These are phyloP conservation scores for Actias luna DNA, from an alignment of 2,888 invertebrate species.

Conservation along the genomic window DNA sequence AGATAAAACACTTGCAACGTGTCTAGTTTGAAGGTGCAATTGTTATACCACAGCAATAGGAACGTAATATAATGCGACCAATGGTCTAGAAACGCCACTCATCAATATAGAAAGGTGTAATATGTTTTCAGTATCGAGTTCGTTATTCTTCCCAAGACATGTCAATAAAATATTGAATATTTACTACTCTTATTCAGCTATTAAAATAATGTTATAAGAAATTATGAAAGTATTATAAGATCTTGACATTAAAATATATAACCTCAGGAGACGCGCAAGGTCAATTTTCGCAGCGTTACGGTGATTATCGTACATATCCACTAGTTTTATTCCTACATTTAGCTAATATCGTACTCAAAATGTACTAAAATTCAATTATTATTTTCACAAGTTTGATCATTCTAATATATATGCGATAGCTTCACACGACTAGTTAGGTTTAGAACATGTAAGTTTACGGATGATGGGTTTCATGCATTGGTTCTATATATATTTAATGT, in stretches of 20 bases:
- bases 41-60: constrained; percentile 22
- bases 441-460: background rate
- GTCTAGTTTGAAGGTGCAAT: constrained; percentile 39
- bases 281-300: no score
- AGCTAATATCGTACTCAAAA: no score
- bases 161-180: background rate
- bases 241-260: no score
- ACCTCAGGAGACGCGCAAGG: no score
- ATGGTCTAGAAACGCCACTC: constrained; percentile 59
- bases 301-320: no score
- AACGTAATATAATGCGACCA: constrained; percentile 34
- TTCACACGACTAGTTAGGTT: background rate
- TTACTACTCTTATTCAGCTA: background rate
- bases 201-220: background rate
- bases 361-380: no score
- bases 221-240: background rate
- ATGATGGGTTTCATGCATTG: background rate
- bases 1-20: constrained; percentile 35
- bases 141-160: constrained; percentile 2
- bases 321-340: no score
- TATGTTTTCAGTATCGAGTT: constrained; percentile 30
- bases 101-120: constrained; percentile 42
- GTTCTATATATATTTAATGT: background rate
- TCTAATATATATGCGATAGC: background rate
- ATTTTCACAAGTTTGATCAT: no score